Percentiles rank a stretch among this genome's conserved stretches.
Conservation (phyloP, 2,888 invertebrate species). For the Seladonia tumulorum region DNA sequence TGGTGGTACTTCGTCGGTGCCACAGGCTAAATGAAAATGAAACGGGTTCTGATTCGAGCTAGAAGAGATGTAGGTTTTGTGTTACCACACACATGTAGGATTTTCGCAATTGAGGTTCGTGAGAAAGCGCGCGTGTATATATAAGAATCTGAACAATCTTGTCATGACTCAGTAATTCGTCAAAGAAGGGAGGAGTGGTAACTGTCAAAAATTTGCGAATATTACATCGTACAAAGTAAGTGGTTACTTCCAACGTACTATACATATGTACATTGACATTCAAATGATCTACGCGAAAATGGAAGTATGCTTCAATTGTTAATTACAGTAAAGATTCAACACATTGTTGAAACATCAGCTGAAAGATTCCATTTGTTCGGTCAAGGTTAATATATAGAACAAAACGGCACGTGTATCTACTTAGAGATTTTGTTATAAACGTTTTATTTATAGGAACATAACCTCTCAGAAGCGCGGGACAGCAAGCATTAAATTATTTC, state of each 20-base stretch:
- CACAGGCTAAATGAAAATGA: no score
- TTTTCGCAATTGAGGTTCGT: neutral
- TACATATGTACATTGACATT: neutral
- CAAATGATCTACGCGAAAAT: neutral
- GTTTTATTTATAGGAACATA: constrained; percentile 38
- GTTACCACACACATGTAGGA: neutral
- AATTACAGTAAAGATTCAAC: neutral
- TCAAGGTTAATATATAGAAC: constrained; percentile 34
- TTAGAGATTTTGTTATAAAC: constrained; percentile 14
- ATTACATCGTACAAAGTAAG: constrained; percentile 24
- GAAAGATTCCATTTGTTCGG: neutral
- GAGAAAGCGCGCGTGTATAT: neutral
- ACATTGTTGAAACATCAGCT: neutral
- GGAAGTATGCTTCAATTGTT: neutral
- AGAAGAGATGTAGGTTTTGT: neutral
- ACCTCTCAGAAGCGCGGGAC: constrained; percentile 19
- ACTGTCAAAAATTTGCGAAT: neutral
- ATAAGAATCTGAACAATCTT: neutral
- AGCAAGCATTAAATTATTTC: neutral
- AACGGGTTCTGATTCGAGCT: no score
- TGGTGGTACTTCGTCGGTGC: no score
- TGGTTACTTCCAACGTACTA: neutral
- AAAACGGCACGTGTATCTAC: neutral
- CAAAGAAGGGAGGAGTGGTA: neutral
- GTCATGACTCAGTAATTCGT: neutral